A percentile compares a stretch with the other conserved stretches of the same genome.
These are phyloP conservation scores for Pseudomyrmex cubaensis DNA, from an alignment of 1,140 invertebrate genomes.

Conservation along the genomic window DNA sequence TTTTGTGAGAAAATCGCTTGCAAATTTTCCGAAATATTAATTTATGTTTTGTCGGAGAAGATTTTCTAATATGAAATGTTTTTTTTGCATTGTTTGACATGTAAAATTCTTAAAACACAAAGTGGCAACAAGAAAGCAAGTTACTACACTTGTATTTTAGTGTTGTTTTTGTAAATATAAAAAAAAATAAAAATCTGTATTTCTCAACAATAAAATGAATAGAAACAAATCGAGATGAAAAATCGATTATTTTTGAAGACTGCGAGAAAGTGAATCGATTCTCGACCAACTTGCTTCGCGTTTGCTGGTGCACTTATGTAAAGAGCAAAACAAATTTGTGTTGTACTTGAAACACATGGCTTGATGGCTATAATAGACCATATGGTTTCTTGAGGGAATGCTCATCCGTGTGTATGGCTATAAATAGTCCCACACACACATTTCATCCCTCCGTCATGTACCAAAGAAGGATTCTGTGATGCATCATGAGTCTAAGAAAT, in stretches of 20 bases:
- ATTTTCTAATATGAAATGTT: too few relatives aligned
- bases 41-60: too few relatives aligned
- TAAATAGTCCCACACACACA: slow-evolving; percentile 62
- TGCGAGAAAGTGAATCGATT: background rate
- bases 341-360: slow-evolving; percentile 64
- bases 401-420: slow-evolving; percentile 66
- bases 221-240: background rate
- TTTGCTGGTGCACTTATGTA: slow-evolving; percentile 25
- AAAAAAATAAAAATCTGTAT: too few relatives aligned
- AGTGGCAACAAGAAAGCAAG: too few relatives aligned
- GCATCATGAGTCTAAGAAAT: background rate
- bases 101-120: too few relatives aligned
- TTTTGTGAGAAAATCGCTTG: too few relatives aligned
- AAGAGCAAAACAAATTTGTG: slow-evolving; percentile 40
- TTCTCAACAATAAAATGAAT: too few relatives aligned
- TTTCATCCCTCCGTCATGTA: slow-evolving; percentile 53
- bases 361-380: slow-evolving; percentile 62
- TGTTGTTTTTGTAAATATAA: too few relatives aligned
- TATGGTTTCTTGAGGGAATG: slow-evolving; percentile 66
- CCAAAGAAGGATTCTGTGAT: slow-evolving; percentile 6
- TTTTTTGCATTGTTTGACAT: too few relatives aligned
- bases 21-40: too few relatives aligned
- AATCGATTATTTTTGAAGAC: background rate
- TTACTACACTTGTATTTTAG: too few relatives aligned
- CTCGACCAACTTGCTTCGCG: background rate